Evolutionary conservation across 2,888 invertebrate species (phyloP), one percentile per base, ranked within the genome.

Genomic region (Hermaeophaga mercurialis): DNA sequence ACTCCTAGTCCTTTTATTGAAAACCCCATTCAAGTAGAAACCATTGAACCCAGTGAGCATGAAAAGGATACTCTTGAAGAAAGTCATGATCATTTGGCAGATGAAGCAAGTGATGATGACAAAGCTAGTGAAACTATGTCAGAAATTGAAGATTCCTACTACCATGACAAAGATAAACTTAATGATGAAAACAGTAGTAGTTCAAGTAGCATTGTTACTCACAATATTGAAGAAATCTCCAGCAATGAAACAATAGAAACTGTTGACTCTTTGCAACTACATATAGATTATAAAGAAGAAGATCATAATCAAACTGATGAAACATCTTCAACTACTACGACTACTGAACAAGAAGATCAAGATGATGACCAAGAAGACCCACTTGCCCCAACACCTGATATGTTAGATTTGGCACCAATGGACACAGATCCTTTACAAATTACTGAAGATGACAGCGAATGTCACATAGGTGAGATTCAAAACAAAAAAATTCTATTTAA

Each of bases 1-100:
- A 71, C 73, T 14, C 73, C 72, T 33, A 72, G 71, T 63, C 73
- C 73, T 19, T 33, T 59, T 19, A 55, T 55, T 6, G 55, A 56
- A 34, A 56, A 55, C 33, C 54, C 55, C 7, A 39, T 58, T 18
- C 61, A 61, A 14, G 57, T 60, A 56, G 59, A 56, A 17, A 53
- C 54, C 5, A 59, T 64, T 43, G 63, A 61, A n/a, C 48, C 48
- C 7, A 48, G 53, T 41, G 63, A 66, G 7, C 39, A 41, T n/a
- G 56, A 56, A 17, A 65, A 66, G 41, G 64, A 66, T 28, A 54
- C 59, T 9, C 24, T 63, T 11, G 67, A 67, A 28, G 60, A 68
- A 26, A 59, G 44, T 38, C 38, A 50, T 19, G 58, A 60, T 31
- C 39, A 46, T 8, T 43, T 43, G 12, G 58, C 56, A 22, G 67